Base-by-base conservation (phyloP, 2,113 vertebrate genomes). In the Neotoma lepida region DNA sequence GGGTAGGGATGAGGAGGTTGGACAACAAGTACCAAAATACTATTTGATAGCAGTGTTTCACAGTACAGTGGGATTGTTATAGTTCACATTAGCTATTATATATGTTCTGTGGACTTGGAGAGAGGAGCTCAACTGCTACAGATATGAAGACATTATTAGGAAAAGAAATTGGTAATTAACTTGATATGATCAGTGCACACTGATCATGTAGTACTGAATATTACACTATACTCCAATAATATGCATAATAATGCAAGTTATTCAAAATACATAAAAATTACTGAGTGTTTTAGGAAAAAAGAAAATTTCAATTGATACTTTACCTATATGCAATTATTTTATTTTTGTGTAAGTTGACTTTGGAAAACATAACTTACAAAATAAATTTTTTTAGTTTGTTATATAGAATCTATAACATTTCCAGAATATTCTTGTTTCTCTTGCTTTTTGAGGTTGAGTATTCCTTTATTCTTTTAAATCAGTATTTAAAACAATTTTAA, bases 291-390 rank as follows among this genome's bases (percentile, higher is more conserved):
- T 74, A n/a, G 41, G 8, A 56, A 3, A n/a, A 68, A 76, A 66
- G 30, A 84, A 84, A 82, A 61, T 85, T 88, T 95, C 71, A 70
- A 28, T 68, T 46, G 73, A 82, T 49, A 10, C 39, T 56, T 77
- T 96, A 15, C 26, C 20, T 80, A 39, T 66, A 86, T 91, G 18
- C 15, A 56, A n/a, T 73, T 78, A 63, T 86, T 95, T 94, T 26
- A 81, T 39, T 74, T 86, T 61, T 86, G 58, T 93, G 26, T 81
- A 85, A 81, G 10, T 20, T 95, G 58, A 81, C 28, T 68, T 92
- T 74, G 51, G 26, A 84, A 90, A 94, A 78, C 26, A 86, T 17
- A 76, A 85, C 82, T 91, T 68, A 84, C 4, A 56, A 78, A 35
- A 64, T 46, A 20, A 46, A 63, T 39, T 70, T 70, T 15, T 86